Evolutionary conservation across 30 jellyfish, hydroid and myxozoan genomes (phyloP).

Genomic region (Hydractinia echinata): DNA sequence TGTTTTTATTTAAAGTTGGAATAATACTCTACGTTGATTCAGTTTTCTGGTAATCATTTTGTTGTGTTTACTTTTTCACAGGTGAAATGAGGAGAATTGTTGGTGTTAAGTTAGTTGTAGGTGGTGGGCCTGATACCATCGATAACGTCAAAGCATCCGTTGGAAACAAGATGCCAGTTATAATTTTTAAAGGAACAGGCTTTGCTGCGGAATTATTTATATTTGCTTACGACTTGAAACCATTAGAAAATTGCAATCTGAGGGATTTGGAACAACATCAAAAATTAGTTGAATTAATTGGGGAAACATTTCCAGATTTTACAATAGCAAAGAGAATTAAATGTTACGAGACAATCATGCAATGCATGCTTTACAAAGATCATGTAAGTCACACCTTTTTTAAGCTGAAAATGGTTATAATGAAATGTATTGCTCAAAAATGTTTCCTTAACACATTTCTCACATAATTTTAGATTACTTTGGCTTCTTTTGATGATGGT

Average conservation of each 20-base stretch:
- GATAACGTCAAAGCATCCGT: background rate
- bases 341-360: background rate
- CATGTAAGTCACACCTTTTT: background rate
- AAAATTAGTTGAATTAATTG: constrained; percentile 6
- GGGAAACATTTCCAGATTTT: constrained; percentile 3
- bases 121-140: constrained; percentile 3
- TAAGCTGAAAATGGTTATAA: background rate
- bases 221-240: background rate
- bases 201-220: background rate
- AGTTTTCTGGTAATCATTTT: background rate
- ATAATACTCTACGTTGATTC: no score
- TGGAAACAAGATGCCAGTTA: background rate
- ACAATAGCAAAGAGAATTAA: background rate
- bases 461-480: background rate
- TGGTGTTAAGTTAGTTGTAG: constrained; percentile 14
- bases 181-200: background rate
- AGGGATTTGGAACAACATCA: background rate
- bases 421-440: background rate
- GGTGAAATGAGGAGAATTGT: background rate
- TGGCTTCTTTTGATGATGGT: background rate
- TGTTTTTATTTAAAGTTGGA: no score
- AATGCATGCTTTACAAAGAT: background rate
- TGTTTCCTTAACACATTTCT: background rate
- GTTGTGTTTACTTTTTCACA: background rate
- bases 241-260: constrained; percentile 4